Percentiles rank a stretch among this genome's conserved stretches.
phyloP scores from a whole-genome alignment of 1,140 invertebrate genomes.

The Eupeodes corollae region DNA sequence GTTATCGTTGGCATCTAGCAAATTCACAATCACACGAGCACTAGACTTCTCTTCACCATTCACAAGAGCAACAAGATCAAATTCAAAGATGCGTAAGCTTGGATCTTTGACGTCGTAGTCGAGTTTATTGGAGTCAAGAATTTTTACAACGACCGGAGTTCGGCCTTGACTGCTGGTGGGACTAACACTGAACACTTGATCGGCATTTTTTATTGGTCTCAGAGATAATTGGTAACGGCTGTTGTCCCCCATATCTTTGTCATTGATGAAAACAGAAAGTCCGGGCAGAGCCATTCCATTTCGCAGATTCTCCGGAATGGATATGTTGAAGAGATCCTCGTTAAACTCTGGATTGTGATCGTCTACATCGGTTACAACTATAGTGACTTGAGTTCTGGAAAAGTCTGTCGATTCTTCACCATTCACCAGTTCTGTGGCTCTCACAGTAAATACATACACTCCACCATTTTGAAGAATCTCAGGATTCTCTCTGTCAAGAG shows the following conservation, averaged over 20 bases:
- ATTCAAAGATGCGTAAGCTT: constrained; percentile 47
- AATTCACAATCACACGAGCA: constrained; percentile 56
- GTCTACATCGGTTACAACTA: constrained; percentile 74
- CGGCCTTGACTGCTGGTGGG: constrained; percentile 56
- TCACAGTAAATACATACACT: constrained; percentile 59
- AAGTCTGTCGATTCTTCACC: constrained; percentile 56
- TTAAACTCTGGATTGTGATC: constrained; percentile 72
- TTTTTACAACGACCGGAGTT: constrained; percentile 61
- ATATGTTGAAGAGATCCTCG: constrained; percentile 51
- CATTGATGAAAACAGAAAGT: constrained; percentile 61
- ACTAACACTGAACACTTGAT: constrained; percentile 52
- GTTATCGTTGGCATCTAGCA: constrained; percentile 73
- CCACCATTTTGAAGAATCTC: constrained; percentile 63
- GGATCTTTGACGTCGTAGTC: constrained; percentile 59
- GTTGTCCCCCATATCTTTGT: constrained; percentile 63
- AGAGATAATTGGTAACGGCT: constrained; percentile 57
- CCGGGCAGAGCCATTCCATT: constrained; percentile 56
- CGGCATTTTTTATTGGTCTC: constrained; percentile 48
- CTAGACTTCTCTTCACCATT: constrained; percentile 48
- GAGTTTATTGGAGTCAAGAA: constrained; percentile 49
- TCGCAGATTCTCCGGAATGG: constrained; percentile 66
- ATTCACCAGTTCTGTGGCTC: constrained; percentile 64
- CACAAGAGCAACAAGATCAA: constrained; percentile 59
- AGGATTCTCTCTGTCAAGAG: constrained; percentile 62
- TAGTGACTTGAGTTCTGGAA: constrained; percentile 54